Percentiles rank a stretch among this genome's conserved stretches.
These are phyloP conservation scores for Channa striata DNA, from an alignment of 2,797 vertebrate genomes.

Conservation along the genomic window DNA sequence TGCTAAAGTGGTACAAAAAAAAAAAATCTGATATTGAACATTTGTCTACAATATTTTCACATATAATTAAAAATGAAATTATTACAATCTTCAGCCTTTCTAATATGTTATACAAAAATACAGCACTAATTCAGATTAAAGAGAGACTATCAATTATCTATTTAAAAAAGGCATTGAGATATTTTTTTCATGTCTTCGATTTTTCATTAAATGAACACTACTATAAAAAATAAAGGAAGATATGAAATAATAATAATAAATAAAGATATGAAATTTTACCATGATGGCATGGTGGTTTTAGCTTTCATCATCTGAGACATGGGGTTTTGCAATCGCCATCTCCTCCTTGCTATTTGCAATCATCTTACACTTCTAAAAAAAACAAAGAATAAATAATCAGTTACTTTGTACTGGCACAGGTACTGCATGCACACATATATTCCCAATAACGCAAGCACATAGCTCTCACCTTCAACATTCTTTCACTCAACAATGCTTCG, in stretches of 20 bases:
- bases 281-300: conserved; percentile 52
- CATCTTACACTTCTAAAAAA: conserved; percentile 97
- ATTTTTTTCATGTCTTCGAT: too few relatives aligned
- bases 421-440: neutral
- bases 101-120: too few relatives aligned
- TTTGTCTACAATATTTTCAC: too few relatives aligned
- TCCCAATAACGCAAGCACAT: neutral
- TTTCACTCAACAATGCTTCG: neutral
- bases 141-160: too few relatives aligned
- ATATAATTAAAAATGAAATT: too few relatives aligned
- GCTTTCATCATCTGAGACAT: conserved; percentile 95
- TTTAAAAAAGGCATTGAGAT: neutral
- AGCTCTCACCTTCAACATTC: too few relatives aligned
- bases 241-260: too few relatives aligned
- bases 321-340: conserved; percentile 91
- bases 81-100: too few relatives aligned
- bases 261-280: conserved; percentile 50
- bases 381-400: conserved; percentile 1
- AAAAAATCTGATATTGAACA: too few relatives aligned
- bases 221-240: neutral
- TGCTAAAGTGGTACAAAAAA: too few relatives aligned
- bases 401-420: neutral
- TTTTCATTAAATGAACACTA: neutral
- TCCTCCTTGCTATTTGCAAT: conserved; percentile 99
- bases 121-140: too few relatives aligned